Evolutionary conservation across 2,888 invertebrate genomes (phyloP).

Genomic region (Dyspetes luteomarginatus): DNA sequence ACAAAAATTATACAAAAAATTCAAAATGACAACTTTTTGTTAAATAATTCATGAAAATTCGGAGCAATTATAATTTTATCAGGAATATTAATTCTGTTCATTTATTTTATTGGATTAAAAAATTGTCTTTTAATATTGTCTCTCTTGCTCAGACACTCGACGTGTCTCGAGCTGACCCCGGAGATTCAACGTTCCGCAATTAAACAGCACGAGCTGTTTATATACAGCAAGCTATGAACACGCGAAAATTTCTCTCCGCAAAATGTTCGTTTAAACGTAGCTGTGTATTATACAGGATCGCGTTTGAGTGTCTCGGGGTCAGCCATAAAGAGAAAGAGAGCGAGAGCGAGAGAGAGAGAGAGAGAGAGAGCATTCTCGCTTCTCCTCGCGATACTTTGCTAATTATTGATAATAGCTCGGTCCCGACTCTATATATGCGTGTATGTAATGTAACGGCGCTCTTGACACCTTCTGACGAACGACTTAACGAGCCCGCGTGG

Average conservation of each 20-base stretch:
- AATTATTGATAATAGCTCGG: conserved; percentile 65
- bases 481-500: conserved; percentile 60
- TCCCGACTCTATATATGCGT: conserved; percentile 39
- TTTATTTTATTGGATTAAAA: too few relatives aligned
- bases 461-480: conserved; percentile 64
- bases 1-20: too few relatives aligned
- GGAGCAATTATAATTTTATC: too few relatives aligned
- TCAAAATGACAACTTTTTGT: too few relatives aligned
- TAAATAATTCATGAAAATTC: too few relatives aligned
- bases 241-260: conserved; percentile 44
- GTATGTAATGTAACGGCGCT: conserved; percentile 56
- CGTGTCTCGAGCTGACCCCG: conserved; percentile 8
- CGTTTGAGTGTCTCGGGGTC: conserved; percentile 27
- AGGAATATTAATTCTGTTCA: too few relatives aligned
- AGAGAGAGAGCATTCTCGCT: too few relatives aligned
- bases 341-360: too few relatives aligned
- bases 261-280: conserved; percentile 29
- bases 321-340: conserved; percentile 5
- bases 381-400: conserved; percentile 41
- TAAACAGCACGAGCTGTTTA: conserved; percentile 20
- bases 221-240: conserved; percentile 31
- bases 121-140: too few relatives aligned
- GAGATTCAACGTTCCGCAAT: conserved; percentile 51
- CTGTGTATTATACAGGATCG: conserved; percentile 17
- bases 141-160: not conserved